Base-by-base conservation (phyloP, 1,140 invertebrate species). In the Solen grandis region DNA sequence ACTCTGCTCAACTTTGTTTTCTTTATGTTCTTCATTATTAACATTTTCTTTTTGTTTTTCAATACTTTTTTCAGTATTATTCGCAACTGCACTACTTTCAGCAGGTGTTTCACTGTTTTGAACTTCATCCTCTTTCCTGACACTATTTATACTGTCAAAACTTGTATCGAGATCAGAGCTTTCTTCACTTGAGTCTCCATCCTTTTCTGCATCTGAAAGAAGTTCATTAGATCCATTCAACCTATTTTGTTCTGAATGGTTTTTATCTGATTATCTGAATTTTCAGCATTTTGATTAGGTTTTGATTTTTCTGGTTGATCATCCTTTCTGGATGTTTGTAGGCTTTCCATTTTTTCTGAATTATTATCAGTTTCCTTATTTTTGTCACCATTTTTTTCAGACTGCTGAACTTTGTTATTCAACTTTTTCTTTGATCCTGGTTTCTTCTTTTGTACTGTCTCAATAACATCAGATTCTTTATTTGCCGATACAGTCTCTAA, bases 151-250 rank as follows among this genome's bases (percentile, higher is more conserved):
- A 35, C 41, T 72, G 25, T 73, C 69, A 73, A 80, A 80, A 73
- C 77, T 80, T 62, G 77, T 72, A 63, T 80, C 69, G 35, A 80
- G 50, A n/a, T 73, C 68, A 50, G 66, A 79, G 63, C 68, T 72
- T 46, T 70, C 76, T 59, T 72, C 52, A 16, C 16, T 35, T n/a
- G 41, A 14, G 29, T 80, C 59, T n/a, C 69, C 36, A 27, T 60
- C 68, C 8, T 46, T 46, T 10, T 46, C 41, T 29, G 27, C n/a
- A 19, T 31, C 27, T 25, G 38, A 38, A 31, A 19, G 41, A 46
- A 19, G 8, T 19, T 46, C 41, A 46, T 46, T 46, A 46, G 41
- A 46, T 10, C 8, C 41, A 46, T 46, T 46, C 8, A 46, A 19
- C n/a, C n/a, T n/a, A n/a, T n/a, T n/a, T n/a, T n/a, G n/a, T n/a